These are phyloP conservation scores for Fragum whitleyi DNA, from an alignment of 2,888 invertebrate species.

Conservation along the genomic window DNA sequence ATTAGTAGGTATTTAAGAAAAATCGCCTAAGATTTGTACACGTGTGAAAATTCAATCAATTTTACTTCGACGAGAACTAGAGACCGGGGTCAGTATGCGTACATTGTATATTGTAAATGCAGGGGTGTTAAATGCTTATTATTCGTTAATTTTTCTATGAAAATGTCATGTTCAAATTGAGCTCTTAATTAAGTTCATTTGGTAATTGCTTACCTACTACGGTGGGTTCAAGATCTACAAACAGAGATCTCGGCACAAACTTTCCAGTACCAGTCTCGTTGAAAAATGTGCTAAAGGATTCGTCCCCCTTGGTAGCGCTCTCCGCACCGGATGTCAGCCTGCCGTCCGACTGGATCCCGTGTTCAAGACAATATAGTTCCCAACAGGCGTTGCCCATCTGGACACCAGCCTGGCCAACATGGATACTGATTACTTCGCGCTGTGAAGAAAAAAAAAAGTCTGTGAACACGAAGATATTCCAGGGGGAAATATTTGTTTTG, in stretches of 20 bases:
- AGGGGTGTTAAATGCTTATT: no score
- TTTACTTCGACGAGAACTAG: no score
- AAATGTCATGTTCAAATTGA: no score
- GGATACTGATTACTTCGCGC: conserved; percentile 86
- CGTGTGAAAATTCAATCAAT: no score
- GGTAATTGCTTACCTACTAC: conserved; percentile 91
- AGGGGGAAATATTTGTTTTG: background rate
- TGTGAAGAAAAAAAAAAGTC: conserved; percentile 70
- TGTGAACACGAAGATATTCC: background rate
- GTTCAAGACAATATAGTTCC: conserved; percentile 87
- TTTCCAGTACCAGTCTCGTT: conserved; percentile 96
- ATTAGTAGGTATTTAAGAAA: no score
- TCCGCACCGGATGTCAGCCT: conserved; percentile 80
- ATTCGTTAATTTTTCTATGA: no score
- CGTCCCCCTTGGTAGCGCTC: conserved; percentile 87
- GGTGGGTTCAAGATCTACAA: conserved; percentile 98
- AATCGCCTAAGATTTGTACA: no score
- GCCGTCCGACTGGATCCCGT: conserved; percentile 85
- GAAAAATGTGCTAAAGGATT: conserved; percentile 92
- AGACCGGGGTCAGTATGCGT: no score
- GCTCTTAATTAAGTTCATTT: no score
- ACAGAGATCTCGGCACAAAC: conserved; percentile 96
- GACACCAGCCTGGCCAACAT: conserved; percentile 86
- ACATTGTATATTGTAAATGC: no score
- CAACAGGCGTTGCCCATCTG: conserved; percentile 87